phyloP scores from a whole-genome alignment of 1,140 invertebrate genomes.

The Drosophila tsacasi region DNA sequence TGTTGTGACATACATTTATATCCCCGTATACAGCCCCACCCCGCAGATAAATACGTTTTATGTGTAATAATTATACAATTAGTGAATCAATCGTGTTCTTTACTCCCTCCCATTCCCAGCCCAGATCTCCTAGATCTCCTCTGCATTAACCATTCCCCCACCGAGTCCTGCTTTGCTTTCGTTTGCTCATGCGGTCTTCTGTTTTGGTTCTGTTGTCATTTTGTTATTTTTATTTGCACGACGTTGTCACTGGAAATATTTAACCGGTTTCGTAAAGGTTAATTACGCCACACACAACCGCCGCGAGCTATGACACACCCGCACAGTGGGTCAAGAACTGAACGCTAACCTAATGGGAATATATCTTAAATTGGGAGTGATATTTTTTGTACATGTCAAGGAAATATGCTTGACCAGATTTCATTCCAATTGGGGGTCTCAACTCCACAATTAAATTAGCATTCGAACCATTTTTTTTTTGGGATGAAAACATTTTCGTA shows the following conservation, averaged over 20 bases:
- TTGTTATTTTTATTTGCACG: slow-evolving; percentile 41
- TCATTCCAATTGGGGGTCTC: background rate
- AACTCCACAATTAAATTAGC: background rate
- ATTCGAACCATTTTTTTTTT: background rate
- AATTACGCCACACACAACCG: slow-evolving; percentile 31
- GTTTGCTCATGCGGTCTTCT: slow-evolving; percentile 11
- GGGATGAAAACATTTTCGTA: background rate
- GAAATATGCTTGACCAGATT: background rate
- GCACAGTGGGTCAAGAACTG: slow-evolving; percentile 24
- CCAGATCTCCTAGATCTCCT: background rate
- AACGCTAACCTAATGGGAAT: background rate
- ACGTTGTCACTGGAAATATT: slow-evolving; percentile 33
- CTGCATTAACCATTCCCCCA: background rate
- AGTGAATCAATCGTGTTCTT: slow-evolving; percentile 4
- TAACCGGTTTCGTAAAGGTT: slow-evolving; percentile 55
- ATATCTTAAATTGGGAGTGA: background rate
- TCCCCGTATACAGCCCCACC: background rate
- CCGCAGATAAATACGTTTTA: background rate
- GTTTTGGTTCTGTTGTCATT: slow-evolving; percentile 23
- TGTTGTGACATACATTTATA: background rate
- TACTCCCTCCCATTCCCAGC: too few relatives aligned
- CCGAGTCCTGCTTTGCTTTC: slow-evolving; percentile 19
- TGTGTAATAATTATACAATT: slow-evolving; percentile 41
- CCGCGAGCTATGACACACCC: slow-evolving; percentile 28
- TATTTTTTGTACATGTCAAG: background rate